phyloP scores from a whole-genome alignment of 1,140 invertebrate genomes.

The Sitodiplosis mosellana region DNA sequence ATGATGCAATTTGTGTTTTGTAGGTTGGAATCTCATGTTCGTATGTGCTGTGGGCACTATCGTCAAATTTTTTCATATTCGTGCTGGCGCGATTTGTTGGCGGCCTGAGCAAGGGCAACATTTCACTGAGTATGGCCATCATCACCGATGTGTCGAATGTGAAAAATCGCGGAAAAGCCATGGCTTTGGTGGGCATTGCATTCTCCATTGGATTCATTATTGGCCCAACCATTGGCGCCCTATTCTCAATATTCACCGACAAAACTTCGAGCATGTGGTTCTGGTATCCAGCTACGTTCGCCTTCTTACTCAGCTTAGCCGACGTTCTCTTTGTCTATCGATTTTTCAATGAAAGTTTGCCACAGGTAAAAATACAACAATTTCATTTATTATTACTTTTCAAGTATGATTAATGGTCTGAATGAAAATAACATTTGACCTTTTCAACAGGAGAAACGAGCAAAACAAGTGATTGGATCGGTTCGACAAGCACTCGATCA shows the following conservation, averaged over 20 bases:
- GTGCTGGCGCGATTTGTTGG: constrained; percentile 83
- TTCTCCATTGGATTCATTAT: constrained; percentile 95
- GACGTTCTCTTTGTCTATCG: constrained; percentile 62
- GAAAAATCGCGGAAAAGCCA: constrained; percentile 72
- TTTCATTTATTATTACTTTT: background rate
- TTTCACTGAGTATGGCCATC: constrained; percentile 87
- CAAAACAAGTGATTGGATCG: constrained; percentile 40
- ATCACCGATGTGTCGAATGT: constrained; percentile 79
- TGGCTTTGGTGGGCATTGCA: constrained; percentile 92
- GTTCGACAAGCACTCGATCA: constrained; percentile 47
- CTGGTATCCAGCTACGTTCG: constrained; percentile 67
- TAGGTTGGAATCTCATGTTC: constrained; percentile 66
- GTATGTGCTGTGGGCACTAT: constrained; percentile 77
- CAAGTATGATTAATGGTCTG: constrained; percentile 2
- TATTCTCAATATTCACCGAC: constrained; percentile 59
- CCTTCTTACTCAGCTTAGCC: constrained; percentile 51
- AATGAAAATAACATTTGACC: constrained; percentile 2
- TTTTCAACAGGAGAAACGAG: constrained; percentile 40
- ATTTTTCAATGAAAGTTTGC: constrained; percentile 75
- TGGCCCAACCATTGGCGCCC: constrained; percentile 85
- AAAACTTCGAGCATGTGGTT: constrained; percentile 51
- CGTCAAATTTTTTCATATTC: constrained; percentile 78
- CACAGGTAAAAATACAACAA: constrained; percentile 31
- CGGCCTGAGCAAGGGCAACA: constrained; percentile 91
- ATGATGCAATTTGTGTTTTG: constrained; percentile 17